These are phyloP conservation scores for Clusia tigrina DNA, from an alignment of 2,888 invertebrate genomes.

Conservation along the genomic window DNA sequence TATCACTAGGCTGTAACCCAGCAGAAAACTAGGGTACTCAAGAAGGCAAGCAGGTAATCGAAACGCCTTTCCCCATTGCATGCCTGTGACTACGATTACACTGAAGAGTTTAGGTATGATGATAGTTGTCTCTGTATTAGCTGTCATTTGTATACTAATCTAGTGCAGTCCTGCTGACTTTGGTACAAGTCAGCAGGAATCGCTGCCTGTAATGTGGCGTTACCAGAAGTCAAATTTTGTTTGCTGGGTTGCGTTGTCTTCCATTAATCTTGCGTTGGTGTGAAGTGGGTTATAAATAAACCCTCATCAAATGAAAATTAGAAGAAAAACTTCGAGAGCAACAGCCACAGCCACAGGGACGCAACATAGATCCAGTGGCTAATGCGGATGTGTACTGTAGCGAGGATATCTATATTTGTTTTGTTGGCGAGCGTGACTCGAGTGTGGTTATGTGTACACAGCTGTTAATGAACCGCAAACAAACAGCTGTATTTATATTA, in stretches of 20 bases:
- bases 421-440: background rate
- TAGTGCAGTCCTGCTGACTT: too few species aligned
- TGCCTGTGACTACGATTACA: too few species aligned
- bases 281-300: background rate
- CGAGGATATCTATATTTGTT: background rate
- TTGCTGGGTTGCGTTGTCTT: too few species aligned
- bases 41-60: too few species aligned
- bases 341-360: background rate
- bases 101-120: background rate
- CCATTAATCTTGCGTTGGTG: too few species aligned
- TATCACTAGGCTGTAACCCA: too few species aligned
- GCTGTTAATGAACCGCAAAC: constrained; percentile 18
- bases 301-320: constrained; percentile 22
- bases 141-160: background rate
- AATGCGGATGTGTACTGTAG: background rate
- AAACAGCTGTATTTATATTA: constrained; percentile 1
- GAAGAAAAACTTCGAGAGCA: background rate
- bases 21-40: too few species aligned
- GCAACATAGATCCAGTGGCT: background rate
- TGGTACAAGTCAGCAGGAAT: too few species aligned
- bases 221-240: too few species aligned
- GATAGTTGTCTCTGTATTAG: background rate
- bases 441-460: constrained; percentile 1
- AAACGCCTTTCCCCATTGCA: too few species aligned
- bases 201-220: too few species aligned